Base-by-base conservation (phyloP, 2,113 vertebrate genomes). In the Sander vitreus region DNA sequence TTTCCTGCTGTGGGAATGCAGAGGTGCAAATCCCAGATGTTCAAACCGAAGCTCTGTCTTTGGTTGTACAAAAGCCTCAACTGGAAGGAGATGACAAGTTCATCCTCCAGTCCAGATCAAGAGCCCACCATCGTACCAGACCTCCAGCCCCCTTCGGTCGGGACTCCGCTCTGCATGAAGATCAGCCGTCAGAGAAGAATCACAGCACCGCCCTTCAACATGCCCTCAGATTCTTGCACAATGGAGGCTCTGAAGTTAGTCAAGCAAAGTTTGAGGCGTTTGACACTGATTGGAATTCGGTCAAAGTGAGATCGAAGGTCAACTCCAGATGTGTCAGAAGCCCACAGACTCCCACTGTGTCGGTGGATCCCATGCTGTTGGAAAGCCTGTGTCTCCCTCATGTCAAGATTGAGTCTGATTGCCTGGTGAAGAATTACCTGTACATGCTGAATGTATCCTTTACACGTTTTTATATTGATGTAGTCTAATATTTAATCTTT, bases 391-490 rank as follows among this genome's bases (percentile, higher is more conserved):
- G 85, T 4, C 88, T 94, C 55, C 94, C 96, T 0, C 85, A 89
- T 0, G 93, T 95, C 70, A 97, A 97, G 87, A 80, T 86, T 2
- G 94, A 96, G 86, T 58, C 83, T 0, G 57, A 93, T 0, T 87
- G 86, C 36, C 53, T 51, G 19, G 76, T 87, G 0, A 95, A 96
- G 0, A 83, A 73, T 0, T 85, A 54, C 6, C 81, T 93, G 54
- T 96, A 96, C 43, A 47, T 94, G 76, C 81, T 95, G 65, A 96
- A 95, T 72, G 95, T 99, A 99, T 99, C 98, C 98, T 99, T 97
- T 95, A n/a, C 1, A 64, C 9, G 39, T 51, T 19, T 53, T 4
- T 39, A 25, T 5, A 16, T 0, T 15, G 18, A 30, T 15, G 12
- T 10, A 4, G 5, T 48, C 18, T 15, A 6, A 16, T 36, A 69